These are phyloP conservation scores for Lasioglossum baleicum DNA, from an alignment of 1,140 invertebrate genomes.

Conservation along the genomic window DNA sequence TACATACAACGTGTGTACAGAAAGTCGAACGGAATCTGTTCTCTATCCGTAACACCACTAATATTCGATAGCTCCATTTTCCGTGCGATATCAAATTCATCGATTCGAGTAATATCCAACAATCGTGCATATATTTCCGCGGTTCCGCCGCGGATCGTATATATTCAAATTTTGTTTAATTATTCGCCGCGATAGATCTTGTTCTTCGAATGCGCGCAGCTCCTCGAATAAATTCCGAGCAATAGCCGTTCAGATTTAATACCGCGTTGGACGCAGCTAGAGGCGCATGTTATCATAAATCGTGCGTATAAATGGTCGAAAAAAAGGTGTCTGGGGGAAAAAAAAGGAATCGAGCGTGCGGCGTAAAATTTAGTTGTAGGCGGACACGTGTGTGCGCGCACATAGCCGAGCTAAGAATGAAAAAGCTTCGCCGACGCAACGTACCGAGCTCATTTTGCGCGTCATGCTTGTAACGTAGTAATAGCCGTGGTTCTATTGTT, in stretches of 20 bases:
- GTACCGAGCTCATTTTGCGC: conserved; percentile 56
- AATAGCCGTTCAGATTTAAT: conserved; percentile 11
- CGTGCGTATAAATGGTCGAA: conserved; percentile 14
- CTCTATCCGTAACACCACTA: no score
- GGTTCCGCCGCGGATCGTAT: background rate
- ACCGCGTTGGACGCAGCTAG: background rate
- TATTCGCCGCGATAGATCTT: background rate
- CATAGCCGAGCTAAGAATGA: conserved; percentile 52
- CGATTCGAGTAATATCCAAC: background rate
- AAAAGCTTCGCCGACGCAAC: conserved; percentile 53
- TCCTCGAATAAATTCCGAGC: conserved; percentile 21
- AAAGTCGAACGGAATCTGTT: no score
- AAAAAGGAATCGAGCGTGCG: background rate
- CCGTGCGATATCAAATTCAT: background rate
- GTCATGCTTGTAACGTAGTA: conserved; percentile 59
- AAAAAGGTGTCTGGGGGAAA: background rate
- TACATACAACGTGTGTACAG: no score
- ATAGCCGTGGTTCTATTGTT: conserved; percentile 57
- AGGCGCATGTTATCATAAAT: conserved; percentile 20
- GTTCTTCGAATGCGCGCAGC: background rate
- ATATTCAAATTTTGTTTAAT: background rate
- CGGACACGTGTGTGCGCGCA: background rate
- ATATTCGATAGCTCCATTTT: background rate
- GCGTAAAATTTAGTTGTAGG: conserved; percentile 43
- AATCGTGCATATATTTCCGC: background rate